Base-by-base conservation (phyloP, 2,888 invertebrate genomes). In the Cheilosia vernalis region DNA sequence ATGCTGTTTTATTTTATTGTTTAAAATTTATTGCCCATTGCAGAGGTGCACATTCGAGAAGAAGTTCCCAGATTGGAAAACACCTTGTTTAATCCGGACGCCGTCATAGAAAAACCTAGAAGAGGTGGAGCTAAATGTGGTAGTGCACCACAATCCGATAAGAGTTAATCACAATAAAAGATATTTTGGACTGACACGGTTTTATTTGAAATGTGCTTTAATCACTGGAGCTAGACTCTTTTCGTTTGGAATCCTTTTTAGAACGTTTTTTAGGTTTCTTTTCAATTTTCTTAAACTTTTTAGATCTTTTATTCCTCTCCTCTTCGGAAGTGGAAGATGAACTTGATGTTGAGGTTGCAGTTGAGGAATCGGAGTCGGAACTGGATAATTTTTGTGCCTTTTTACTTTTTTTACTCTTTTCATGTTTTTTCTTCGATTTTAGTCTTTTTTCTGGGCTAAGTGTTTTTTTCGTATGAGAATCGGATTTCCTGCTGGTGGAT, bases 81-180 rank as follows among this genome's bases (percentile, higher is more conserved):
- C 91, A 92, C 94, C 4, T 93, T 94, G 2, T 95, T 93, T 87
- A 93, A 95, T 90, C 93, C 94, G 55, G 91, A 93, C 92, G 90
- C 93, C 55, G 89, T 92, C 64, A 91, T 93, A 74, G 91, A 92
- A 86, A 89, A 89, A 6, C 88, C 89, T 0, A 87, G 88, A 40
- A 88, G 89, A 5, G 73, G 87, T 2, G 87, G 74, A 15, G 87
- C 80, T 5, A 89, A 89, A 37, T 89, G 89, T 53, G 88, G 88
- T 4, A 87, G 87, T 1, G 86, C 87, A 27, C 17, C 63, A 27
- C 37, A 67, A 44, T 6, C 27, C 30, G 40, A 47, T 61, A 81
- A 55, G 13, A 55, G 17, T 55, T 88, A n/a, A 67, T 87, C 19
- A 42, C 19, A 42, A 47, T 9, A 47, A 17, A 47, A 47, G 1